Evolutionary conservation across 2,797 vertebrate genomes (phyloP).

Genomic region (Craterocephalus amniculus): DNA sequence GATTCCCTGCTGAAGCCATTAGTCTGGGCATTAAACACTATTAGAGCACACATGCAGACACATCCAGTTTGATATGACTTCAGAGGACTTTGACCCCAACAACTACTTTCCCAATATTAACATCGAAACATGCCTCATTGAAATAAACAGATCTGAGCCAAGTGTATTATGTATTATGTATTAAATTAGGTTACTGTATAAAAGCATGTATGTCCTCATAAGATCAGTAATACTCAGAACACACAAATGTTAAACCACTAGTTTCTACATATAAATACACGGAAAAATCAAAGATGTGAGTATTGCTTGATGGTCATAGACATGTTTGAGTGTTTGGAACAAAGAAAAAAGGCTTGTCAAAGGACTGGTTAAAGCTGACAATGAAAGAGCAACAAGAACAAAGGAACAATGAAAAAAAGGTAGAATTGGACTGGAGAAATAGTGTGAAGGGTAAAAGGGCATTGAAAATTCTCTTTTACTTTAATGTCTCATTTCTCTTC

Average conservation of each 20-base stretch:
- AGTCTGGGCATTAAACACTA: slow-evolving; percentile 97
- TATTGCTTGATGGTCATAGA: neutral
- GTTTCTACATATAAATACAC: slow-evolving; percentile 9
- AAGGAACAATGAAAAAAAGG: slow-evolving; percentile 36
- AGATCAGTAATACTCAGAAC: neutral
- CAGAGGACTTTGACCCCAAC: slow-evolving; percentile 19
- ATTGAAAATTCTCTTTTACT: slow-evolving; percentile 51
- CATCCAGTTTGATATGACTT: slow-evolving; percentile 28
- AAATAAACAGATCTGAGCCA: slow-evolving; percentile 2
- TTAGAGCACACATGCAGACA: slow-evolving; percentile 81
- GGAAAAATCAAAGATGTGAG: neutral
- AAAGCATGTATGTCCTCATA: slow-evolving; percentile 3
- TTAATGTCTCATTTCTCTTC: slow-evolving; percentile 58
- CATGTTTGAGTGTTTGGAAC: slow-evolving; percentile 23
- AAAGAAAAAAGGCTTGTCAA: slow-evolving; percentile 83
- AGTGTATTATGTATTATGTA: neutral
- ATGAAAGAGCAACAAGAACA: slow-evolving; percentile 42
- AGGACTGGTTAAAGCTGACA: slow-evolving; percentile 85
- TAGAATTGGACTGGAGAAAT: slow-evolving; percentile 28
- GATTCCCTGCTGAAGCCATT: slow-evolving; percentile 99
- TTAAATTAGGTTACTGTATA: neutral
- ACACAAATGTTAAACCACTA: neutral
- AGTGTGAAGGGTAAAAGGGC: slow-evolving; percentile 19
- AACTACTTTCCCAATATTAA: neutral
- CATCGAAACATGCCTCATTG: slow-evolving; percentile 2